Conservation (phyloP, 2,113 vertebrate species). For the Prietella phreatophila region DNA sequence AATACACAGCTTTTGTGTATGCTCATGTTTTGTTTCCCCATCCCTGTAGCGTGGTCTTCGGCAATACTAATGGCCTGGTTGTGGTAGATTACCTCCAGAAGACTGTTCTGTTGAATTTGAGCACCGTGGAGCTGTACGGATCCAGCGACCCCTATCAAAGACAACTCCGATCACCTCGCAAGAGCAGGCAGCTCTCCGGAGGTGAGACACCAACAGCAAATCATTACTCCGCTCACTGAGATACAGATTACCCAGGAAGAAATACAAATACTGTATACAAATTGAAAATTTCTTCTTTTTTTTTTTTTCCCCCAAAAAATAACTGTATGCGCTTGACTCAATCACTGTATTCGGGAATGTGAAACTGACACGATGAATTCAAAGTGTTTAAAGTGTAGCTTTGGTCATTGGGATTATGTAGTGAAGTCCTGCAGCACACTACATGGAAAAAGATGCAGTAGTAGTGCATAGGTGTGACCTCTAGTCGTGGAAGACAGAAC, state of each 20-base stretch:
- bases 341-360: neutral
- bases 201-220: conserved; percentile 69
- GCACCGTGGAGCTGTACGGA: conserved; percentile 90
- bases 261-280: neutral
- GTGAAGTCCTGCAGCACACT: neutral
- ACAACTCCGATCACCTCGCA: conserved; percentile 93
- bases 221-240: neutral
- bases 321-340: neutral
- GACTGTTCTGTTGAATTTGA: conserved; percentile 89
- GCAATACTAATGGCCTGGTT: conserved; percentile 94
- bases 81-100: conserved; percentile 98
- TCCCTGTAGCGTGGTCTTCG: conserved; percentile 87
- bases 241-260: neutral
- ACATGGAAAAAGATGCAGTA: neutral
- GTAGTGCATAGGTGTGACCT: conserved; percentile 56
- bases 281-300: too few species aligned
- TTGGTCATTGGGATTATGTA: neutral
- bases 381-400: neutral
- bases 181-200: conserved; percentile 92
- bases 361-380: neutral
- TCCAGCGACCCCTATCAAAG: conserved; percentile 95
- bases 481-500: conserved; percentile 55
- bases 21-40: neutral
- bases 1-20: neutral
- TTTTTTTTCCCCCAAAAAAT: neutral